Evolutionary conservation across 2,888 invertebrate genomes (phyloP), one percentile per base, ranked within the genome.

Genomic region (Aquatica leii): DNA sequence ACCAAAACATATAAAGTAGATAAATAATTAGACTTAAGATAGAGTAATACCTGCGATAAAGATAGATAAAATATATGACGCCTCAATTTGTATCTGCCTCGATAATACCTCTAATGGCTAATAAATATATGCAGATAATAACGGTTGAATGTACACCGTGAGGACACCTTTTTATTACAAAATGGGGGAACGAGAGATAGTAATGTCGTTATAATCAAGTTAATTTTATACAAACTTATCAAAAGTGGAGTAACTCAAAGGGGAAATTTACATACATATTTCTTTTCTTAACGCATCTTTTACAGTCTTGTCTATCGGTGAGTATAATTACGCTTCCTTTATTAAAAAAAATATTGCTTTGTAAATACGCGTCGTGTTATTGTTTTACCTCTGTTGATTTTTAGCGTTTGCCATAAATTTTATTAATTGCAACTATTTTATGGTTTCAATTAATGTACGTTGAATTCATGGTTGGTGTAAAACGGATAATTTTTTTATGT

Each of bases 1-100:
- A 41, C 40, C 72, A 73, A 68, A 74, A 74, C 73, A 71, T 71
- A 53, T 64, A 53, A 52, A 65, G 46, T 8, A 18, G 65, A 67
- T 67, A 69, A 66, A 70, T 70, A 70, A 69, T 68, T 65, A 65
- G 65, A 66, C 54, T 57, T 51, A 61, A 64, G 69, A 69, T 68
- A 68, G 61, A 65, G 56, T 59, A 68, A 62, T 65, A 65, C 59
- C 43, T 37, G 46, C 57, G 68, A 70, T 68, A 68, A 68, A 63
- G 60, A 41, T 48, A 61, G 69, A 67, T 69, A 69, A 69, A 68
- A 70, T 65, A 65, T 67, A 62, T 64, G 64, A 67, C 67, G 62
- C 68, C 66, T 71, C 67, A 71, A 71, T 70, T 71, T 69, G 67
- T 69, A 71, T 68, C 65, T 59, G 51, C 54, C 40, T 57, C 52